These are phyloP conservation scores for Ptilorrhoa leucosticta DNA, from an alignment of 2,113 vertebrate species.

Conservation along the genomic window DNA sequence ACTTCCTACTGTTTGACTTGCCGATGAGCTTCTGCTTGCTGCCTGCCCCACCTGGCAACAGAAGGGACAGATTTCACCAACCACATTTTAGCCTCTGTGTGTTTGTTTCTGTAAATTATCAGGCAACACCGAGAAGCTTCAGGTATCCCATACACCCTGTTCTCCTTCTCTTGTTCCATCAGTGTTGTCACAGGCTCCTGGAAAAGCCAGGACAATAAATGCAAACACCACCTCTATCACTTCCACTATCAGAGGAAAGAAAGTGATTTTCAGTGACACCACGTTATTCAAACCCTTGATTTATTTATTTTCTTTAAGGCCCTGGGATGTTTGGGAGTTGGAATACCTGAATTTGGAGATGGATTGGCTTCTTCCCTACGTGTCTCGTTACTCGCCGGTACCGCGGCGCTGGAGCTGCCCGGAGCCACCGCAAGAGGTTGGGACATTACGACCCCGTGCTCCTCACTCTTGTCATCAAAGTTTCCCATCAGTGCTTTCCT, in stretches of 20 bases:
- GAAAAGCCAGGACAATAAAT: not conserved
- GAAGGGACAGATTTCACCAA: not conserved
- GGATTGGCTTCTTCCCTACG: slow-evolving; percentile 88
- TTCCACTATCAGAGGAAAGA: not conserved
- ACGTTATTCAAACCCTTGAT: not conserved
- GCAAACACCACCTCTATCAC: not conserved
- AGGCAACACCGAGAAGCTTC: not conserved
- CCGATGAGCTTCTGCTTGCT: slow-evolving; percentile 88
- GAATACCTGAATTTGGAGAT: slow-evolving; percentile 84
- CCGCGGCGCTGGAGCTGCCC: slow-evolving; percentile 53
- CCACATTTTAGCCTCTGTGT: not conserved
- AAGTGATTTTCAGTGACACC: not conserved
- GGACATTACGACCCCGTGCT: slow-evolving; percentile 81
- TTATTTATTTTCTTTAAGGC: not conserved
- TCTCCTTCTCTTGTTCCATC: not conserved
- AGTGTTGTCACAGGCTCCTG: not conserved
- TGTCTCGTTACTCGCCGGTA: slow-evolving; percentile 69
- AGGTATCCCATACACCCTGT: not conserved
- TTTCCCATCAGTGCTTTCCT: slow-evolving; percentile 97
- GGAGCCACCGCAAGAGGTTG: slow-evolving; percentile 67
- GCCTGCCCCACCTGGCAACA: slow-evolving; percentile 68
- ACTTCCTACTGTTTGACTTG: slow-evolving; percentile 88
- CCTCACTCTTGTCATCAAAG: slow-evolving; percentile 92
- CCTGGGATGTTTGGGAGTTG: not conserved
- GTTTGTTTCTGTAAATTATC: not conserved